Evolutionary conservation across 2,888 invertebrate species (phyloP), one percentile per base, ranked within the genome.

Genomic region (Cheilosia vernalis): DNA sequence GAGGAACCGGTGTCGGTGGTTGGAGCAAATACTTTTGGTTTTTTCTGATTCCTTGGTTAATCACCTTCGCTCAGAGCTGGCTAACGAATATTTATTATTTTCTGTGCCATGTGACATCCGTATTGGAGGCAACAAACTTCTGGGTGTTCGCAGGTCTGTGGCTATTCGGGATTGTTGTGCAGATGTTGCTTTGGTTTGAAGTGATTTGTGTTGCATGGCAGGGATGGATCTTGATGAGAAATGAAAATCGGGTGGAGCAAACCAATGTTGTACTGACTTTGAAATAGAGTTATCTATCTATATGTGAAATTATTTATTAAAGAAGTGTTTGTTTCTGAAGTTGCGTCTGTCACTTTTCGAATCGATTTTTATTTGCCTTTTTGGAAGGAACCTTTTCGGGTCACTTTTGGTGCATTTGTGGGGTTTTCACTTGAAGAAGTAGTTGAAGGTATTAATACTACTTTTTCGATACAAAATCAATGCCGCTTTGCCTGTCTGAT

Each of bases 41-140:
- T 51, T 87, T 83, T 64, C 87, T 88, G 15, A 63, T 87, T 47
- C 89, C 89, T 21, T 89, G 89, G 89, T 87, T 89, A 79, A 88
- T 88, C 83, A 88, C 87, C 27, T 88, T 88, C 70, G 70, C 37
- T 40, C 88, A 87, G 70, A 85, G 87, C 76, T 89, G 88, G 88
- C 60, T 88, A 44, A 77, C 87, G 70, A 87, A 87, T 70, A 55
- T 88, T 66, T 86, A 73, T 21, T 82, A 87, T 72, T 88, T 87
- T 63, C 58, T 88, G 21, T 53, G 83, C 72, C 74, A 73, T 56
- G 56, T 88, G n/a, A 44, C 27, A 56, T 87, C 79, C 80, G 80
- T 77, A 33, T 49, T 83, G 66, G 82, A 87, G 24, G 88, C 88
- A 9, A 73, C 83, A 24, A 87, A 88, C 80, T 72, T 70, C n/a